phyloP scores from a whole-genome alignment of 2,113 vertebrate species.

The Indicator indicator region DNA sequence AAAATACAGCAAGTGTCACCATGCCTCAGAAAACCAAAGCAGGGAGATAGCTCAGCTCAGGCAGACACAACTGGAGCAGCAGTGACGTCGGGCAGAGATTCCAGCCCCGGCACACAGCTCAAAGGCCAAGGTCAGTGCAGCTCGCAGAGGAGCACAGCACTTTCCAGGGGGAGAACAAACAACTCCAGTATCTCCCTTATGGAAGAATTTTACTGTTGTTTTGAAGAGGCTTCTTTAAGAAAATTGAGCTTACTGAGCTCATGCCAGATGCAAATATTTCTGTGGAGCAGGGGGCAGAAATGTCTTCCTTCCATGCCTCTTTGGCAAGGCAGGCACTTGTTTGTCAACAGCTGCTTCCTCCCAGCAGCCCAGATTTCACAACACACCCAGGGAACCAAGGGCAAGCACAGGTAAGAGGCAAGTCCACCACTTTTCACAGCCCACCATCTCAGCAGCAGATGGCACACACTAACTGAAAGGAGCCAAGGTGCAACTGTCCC shows the following conservation, averaged over 20 bases:
- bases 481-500: not conserved
- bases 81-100: slow-evolving; percentile 13
- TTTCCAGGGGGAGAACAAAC: not conserved
- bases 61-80: slow-evolving; percentile 58
- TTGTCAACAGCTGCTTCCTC: not conserved
- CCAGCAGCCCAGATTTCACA: not conserved
- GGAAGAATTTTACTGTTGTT: not conserved
- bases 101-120: not conserved
- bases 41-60: not conserved
- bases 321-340: not conserved
- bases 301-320: not conserved
- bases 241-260: fast-evolving
- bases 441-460: not conserved
- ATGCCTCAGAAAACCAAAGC: not conserved
- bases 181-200: not conserved
- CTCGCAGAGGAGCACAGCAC: not conserved
- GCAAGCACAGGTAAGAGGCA: not conserved
- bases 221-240: not conserved
- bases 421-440: not conserved
- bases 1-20: not conserved
- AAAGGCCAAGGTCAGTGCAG: slow-evolving; percentile 53
- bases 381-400: not conserved
- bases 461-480: not conserved
- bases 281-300: not conserved
- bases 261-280: not conserved